Base-by-base conservation (phyloP, 2,888 invertebrate genomes). In the Euzetes globulus region DNA sequence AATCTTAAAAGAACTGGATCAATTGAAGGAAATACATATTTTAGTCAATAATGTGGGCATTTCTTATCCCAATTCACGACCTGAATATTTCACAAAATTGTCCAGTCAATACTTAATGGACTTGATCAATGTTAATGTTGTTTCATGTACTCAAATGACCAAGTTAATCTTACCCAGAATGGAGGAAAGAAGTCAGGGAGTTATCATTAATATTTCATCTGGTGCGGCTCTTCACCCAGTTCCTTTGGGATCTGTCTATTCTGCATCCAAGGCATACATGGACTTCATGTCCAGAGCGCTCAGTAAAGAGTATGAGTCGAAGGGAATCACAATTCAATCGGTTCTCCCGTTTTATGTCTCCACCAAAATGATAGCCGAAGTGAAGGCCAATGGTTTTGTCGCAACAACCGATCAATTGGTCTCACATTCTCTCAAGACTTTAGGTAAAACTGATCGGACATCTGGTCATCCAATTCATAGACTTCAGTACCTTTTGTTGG, bases 161-260 rank as follows among this genome's bases (percentile, higher is more conserved):
- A 11, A 41, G 1, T 11, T 41, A 25, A 19, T 52, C 1, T 13
- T 94, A 79, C 89, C 89, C 0, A 87, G 87, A 65, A 93, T 95
- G 93, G 88, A 88, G 45, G 50, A 68, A 72, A 81, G 81, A 73
- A 86, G 88, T 1, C 86, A 86, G 72, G 95, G 95, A 0, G 93
- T 93, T 0, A 87, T 95, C 68, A 90, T 95, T 33, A 94, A 94
- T 81, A 87, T 95, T 17, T 92, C 94, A 0, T 94, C 94, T 0
- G 91, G 91, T 1, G 90, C 94, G 0, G 93, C 93, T 82, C 83
- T 91, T 72, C 90, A 91, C 81, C 92, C 94, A 0, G 82, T 92
- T 77, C 94, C 95, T 0, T 84, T 92, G 71, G 90, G 94, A 90
- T 88, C 92, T 0, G 89, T 93, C 0, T 95, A 95, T 82, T 90